A percentile compares a stretch with the other conserved stretches of the same genome.
These are phyloP conservation scores for Momotus momota DNA, from an alignment of 2,797 vertebrate species.

Conservation along the genomic window DNA sequence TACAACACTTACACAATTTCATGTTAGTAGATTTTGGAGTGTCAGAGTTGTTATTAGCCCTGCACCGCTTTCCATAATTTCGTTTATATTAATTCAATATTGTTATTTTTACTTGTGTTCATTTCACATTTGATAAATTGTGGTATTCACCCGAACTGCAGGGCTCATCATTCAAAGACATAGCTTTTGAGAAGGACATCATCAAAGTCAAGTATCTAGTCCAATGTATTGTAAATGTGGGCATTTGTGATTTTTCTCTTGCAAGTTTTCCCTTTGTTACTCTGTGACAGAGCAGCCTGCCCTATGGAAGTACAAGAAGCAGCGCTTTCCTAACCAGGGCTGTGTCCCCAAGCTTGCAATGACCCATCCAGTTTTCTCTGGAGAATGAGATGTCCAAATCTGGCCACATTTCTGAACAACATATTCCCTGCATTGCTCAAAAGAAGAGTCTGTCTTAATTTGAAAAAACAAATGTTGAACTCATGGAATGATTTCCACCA, in stretches of 20 bases:
- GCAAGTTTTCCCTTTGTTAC: background rate
- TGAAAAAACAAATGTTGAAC: background rate
- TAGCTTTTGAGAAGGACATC: constrained; percentile 1
- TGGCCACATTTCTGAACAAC: background rate
- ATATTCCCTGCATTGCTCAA: background rate
- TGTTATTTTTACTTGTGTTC: constrained; percentile 3
- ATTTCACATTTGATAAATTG: constrained; percentile 39
- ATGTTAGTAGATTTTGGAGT: background rate
- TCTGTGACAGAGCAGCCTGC: background rate
- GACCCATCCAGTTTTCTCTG: background rate
- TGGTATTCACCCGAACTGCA: background rate
- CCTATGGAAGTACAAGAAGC: background rate
- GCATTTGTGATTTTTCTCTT: constrained; percentile 27
- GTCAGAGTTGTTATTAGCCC: background rate
- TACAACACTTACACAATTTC: background rate
- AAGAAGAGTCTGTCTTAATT: background rate
- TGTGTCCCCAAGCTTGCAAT: background rate
- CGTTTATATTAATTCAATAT: constrained; percentile 16
- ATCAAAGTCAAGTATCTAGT: constrained; percentile 32
- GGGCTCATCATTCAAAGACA: constrained; percentile 31
- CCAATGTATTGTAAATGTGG: background rate
- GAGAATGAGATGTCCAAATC: background rate
- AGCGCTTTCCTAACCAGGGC: background rate
- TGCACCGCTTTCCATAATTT: background rate
- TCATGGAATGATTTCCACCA: background rate